phyloP scores from a whole-genome alignment of 2,888 invertebrate species.

The Scaptomyza caliginosa region DNA sequence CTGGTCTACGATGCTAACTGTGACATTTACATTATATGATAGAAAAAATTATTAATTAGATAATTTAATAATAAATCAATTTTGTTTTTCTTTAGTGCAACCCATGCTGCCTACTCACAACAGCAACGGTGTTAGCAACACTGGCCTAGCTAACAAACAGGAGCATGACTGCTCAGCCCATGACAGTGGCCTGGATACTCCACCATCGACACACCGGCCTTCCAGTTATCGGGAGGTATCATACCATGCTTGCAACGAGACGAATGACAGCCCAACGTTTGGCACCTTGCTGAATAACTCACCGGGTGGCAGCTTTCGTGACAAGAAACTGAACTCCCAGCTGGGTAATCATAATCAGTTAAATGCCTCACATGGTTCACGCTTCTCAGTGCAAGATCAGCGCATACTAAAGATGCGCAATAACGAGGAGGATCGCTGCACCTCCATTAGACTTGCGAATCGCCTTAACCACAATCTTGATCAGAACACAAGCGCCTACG shows the following conservation, averaged over 20 bases:
- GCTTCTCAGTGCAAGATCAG: slow-evolving; percentile 83
- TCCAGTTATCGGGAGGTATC: slow-evolving; percentile 83
- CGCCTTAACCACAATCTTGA: slow-evolving; percentile 79
- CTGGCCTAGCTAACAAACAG: slow-evolving; percentile 78
- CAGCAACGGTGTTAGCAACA: slow-evolving; percentile 46
- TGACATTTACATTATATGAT: too few relatives aligned
- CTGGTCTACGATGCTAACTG: not conserved
- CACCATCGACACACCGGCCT: slow-evolving; percentile 84
- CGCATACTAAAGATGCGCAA: slow-evolving; percentile 83
- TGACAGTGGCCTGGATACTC: slow-evolving; percentile 84
- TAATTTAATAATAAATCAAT: not conserved
- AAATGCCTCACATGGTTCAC: slow-evolving; percentile 79
- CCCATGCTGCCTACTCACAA: slow-evolving; percentile 77
- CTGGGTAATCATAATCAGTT: slow-evolving; percentile 80
- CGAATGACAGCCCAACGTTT: slow-evolving; percentile 83
- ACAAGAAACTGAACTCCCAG: slow-evolving; percentile 80
- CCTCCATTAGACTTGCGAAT: slow-evolving; percentile 81
- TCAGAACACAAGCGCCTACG: slow-evolving; percentile 63
- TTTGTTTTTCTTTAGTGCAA: slow-evolving; percentile 84
- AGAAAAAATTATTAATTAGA: not conserved
- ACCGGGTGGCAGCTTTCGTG: slow-evolving; percentile 82
- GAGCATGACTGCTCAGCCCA: slow-evolving; percentile 86
- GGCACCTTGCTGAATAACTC: slow-evolving; percentile 82
- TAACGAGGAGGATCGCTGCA: slow-evolving; percentile 83
- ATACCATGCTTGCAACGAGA: slow-evolving; percentile 82